Base-by-base conservation (phyloP, 1,140 invertebrate genomes). In the Plutomurus gul region DNA sequence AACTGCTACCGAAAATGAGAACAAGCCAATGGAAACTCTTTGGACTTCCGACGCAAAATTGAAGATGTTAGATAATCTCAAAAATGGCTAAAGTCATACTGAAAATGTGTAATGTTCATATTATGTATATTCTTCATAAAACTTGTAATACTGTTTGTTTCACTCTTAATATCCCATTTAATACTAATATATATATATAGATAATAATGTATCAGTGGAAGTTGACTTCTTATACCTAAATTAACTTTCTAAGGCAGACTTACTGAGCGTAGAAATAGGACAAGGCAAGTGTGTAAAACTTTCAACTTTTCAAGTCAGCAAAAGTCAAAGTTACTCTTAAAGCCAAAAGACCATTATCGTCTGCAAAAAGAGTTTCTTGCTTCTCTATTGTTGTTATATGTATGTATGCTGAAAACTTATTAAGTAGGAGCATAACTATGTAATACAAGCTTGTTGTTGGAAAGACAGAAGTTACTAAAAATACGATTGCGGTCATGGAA, bases 1-100 rank as follows among this genome's bases (percentile, higher is more conserved):
- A 13, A 72, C 80, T 7, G 76, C 82, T 33, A 39, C 70, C 13
- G 22, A 72, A 40, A 75, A 46, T n/a, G 73, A 77, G 30, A 13
- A 37, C 18, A 46, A 46, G 13, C 39, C 73, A n/a, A 47, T 81
- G 25, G 18, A 76, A 11, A 18, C 33, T 20, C 46, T 82, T 4
- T 81, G 82, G 82, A 56, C 30, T 6, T 65, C 56, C 4, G 27
- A 65, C 30, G 1, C 25, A 4, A 27, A 18, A 36, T 65, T 11
- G 16, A n/a, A 16, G 27, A 65, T 16, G 56, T 33, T 30, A 33
- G 16, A 51, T 33, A 65, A 33, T 0, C 11, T 43, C 39, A 43
- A 13, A 13, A 43, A 13, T 43, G 39, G n/a, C 39, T 43, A n/a
- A 13, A 43, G n/a, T 13, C 39, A 43, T 65, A 65, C 11, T n/a